These are phyloP conservation scores for Microtus pennsylvanicus DNA, from an alignment of 2,113 vertebrate species.

Conservation along the genomic window DNA sequence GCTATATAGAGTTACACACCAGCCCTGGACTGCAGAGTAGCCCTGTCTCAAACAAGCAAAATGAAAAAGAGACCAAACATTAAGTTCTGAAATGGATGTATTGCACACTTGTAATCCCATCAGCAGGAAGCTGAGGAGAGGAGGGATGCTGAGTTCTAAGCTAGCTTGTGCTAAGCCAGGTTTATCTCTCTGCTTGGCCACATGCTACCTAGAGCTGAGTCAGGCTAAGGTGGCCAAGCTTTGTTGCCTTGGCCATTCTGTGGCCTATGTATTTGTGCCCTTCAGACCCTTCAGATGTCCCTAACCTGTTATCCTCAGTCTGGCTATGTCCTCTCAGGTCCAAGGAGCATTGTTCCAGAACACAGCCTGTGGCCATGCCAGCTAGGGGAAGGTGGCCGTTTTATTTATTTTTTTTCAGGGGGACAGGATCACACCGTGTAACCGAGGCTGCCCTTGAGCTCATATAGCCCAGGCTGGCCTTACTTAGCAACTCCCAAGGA, in stretches of 20 bases:
- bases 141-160: not conserved
- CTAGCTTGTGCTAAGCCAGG: not conserved
- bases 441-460: not conserved
- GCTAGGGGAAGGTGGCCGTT: not conserved
- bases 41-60: not conserved
- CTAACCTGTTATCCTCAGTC: not conserved
- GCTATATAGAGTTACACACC: not conserved
- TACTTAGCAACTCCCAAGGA: not conserved
- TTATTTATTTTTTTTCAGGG: not conserved
- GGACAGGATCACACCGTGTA: not conserved
- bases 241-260: not conserved
- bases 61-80: not conserved
- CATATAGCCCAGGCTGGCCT: not conserved
- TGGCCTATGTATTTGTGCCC: not conserved
- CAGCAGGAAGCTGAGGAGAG: not conserved
- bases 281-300: not conserved
- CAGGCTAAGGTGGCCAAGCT: not conserved
- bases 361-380: not conserved
- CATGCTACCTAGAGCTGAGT: not conserved
- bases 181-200: not conserved
- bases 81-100: not conserved
- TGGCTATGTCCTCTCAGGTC: not conserved
- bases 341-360: not conserved
- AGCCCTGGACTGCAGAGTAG: not conserved
- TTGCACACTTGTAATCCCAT: not conserved